Evolutionary conservation across 1,140 invertebrate genomes (phyloP), one percentile per base, ranked within the genome.

Genomic region (Gonioctena quinquepunctata): DNA sequence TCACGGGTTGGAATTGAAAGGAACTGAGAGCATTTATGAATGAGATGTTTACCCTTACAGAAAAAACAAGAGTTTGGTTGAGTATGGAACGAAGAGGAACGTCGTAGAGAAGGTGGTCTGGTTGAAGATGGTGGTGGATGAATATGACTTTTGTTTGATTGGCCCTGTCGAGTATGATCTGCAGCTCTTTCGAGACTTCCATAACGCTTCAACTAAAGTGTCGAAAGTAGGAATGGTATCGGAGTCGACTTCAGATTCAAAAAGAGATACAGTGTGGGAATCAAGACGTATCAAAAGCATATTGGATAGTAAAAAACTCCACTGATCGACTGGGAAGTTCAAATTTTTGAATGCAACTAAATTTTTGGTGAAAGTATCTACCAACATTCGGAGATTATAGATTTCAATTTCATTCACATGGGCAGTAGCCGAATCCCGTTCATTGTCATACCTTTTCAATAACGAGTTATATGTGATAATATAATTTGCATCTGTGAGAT

Each of bases 401-500:
- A 48, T 48, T 60, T 27, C n/a, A 6, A 68, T 60, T 48, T 68
- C 16, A 11, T 4, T 2, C 7, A 18, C 42, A 49, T 68, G 50
- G 60, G 16, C 69, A 22, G 54, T 73, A 48, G 69, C 68, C n/a
- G 67, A 57, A 7, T 65, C 26, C 21, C 27, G 52, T 68, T 70
- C 70, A 26, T 70, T 62, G 59, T 67, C 61, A 66, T 70, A 70
- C 21, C 68, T 60, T 56, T 62, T 63, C 1, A 18, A 25, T 13
- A 73, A 52, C 2, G 61, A 60, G 1, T 73, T 50, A 27, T 61
- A 59, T 2, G 72, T 69, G 13, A 64, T 67, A 6, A 11, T 1
- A 48, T 73, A 70, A 67, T 73, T 73, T 49, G 57, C 27, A 21
- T 62, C 64, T 1, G 49, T 48, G 2, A 73, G 28, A 6, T 61